phyloP scores from a whole-genome alignment of 2,113 vertebrate genomes.

The Raja brachyura region DNA sequence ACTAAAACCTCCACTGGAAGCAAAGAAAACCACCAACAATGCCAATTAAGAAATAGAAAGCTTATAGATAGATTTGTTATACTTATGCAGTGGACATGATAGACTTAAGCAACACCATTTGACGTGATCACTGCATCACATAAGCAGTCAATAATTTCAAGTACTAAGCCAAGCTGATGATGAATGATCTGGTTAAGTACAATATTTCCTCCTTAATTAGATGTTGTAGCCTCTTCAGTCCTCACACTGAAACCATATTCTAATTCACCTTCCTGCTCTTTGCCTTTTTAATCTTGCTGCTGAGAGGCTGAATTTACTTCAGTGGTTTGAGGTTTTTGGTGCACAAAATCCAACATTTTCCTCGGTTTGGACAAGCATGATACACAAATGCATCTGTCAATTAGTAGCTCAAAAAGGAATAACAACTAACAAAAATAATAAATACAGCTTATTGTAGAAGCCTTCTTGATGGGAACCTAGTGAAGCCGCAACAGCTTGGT shows the following conservation, averaged over 20 bases:
- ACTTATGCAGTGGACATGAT: neutral
- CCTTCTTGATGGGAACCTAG: neutral
- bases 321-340: neutral
- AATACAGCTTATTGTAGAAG: neutral
- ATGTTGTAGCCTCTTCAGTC: neutral
- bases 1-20: neutral
- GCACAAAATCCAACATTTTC: neutral
- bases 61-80: neutral
- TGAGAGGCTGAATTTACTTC: neutral
- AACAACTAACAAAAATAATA: neutral
- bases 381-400: neutral
- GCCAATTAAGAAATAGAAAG: neutral
- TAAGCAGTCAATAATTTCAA: neutral
- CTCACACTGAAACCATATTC: neutral
- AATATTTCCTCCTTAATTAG: neutral
- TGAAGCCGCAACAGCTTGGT: conserved; percentile 1
- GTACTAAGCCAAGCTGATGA: neutral
- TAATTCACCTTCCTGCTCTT: neutral
- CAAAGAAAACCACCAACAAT: neutral
- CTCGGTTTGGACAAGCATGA: neutral
- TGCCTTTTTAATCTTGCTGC: neutral
- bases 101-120: neutral
- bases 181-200: neutral
- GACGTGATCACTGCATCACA: neutral
- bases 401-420: neutral